phyloP scores from a whole-genome alignment of 1,140 invertebrate species.

The Drosophila burlai region DNA sequence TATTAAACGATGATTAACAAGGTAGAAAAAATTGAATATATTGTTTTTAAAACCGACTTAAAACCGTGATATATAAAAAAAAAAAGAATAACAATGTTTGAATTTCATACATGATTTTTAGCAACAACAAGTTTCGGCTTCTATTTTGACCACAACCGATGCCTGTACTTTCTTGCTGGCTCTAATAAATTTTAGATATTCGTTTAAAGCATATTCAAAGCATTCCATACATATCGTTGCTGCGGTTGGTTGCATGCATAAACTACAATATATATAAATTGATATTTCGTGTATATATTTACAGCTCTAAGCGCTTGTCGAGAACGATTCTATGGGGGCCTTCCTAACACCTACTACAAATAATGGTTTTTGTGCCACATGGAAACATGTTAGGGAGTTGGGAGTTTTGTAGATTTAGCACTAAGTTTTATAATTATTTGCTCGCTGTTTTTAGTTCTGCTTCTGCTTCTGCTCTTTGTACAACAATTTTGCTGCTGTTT shows the following conservation, averaged over 20 bases:
- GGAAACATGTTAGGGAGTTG: conserved; percentile 36
- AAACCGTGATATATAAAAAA: not conserved
- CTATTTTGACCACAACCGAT: conserved; percentile 31
- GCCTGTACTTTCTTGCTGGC: conserved; percentile 45
- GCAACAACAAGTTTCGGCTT: not conserved
- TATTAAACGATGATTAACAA: not conserved
- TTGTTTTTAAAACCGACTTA: not conserved
- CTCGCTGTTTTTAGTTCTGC: conserved; percentile 40
- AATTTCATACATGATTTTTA: not conserved
- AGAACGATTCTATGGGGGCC: conserved; percentile 41
- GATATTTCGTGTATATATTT: conserved; percentile 62
- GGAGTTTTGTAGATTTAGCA: conserved; percentile 43
- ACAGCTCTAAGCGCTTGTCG: conserved; percentile 67
- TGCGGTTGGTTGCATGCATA: conserved; percentile 42
- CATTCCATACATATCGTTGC: conserved; percentile 59
- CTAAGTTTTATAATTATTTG: conserved; percentile 49
- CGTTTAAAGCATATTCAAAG: conserved; percentile 83
- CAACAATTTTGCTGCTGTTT: conserved; percentile 41
- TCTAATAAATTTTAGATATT: conserved; percentile 25
- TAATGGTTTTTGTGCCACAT: conserved; percentile 54
- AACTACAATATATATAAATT: conserved; percentile 51
- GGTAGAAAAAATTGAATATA: not conserved
- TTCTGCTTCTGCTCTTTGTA: conserved; percentile 50
- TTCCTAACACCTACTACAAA: conserved; percentile 37
- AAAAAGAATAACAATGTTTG: not conserved